phyloP scores from a whole-genome alignment of 2,888 invertebrate genomes.

The Eupithecia dodoneata region DNA sequence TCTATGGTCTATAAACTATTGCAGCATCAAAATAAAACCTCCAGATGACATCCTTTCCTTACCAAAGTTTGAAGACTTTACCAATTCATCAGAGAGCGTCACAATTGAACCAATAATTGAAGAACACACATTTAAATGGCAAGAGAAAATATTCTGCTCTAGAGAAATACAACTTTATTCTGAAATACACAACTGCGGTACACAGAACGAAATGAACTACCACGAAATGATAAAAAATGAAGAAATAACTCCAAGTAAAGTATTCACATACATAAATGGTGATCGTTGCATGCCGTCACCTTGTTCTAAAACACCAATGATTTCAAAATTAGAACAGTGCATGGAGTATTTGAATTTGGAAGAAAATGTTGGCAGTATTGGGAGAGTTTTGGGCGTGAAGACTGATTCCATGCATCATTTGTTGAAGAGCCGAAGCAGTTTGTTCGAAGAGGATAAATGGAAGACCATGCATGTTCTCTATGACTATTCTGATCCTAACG shows the following conservation, averaged over 20 bases:
- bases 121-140: constrained; percentile 86
- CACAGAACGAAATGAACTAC: constrained; percentile 80
- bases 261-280: constrained; percentile 84
- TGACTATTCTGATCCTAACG: constrained; percentile 73
- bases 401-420: constrained; percentile 61
- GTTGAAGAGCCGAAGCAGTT: constrained; percentile 64
- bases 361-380: constrained; percentile 50
- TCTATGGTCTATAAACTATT: constrained; percentile 31
- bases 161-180: constrained; percentile 85
- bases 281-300: constrained; percentile 80
- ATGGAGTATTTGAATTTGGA: constrained; percentile 58
- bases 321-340: constrained; percentile 52
- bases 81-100: constrained; percentile 50
- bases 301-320: constrained; percentile 42
- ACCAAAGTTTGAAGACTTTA: constrained; percentile 72
- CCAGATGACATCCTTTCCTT: constrained; percentile 63
- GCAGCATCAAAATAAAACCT: constrained; percentile 69
- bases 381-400: constrained; percentile 44
- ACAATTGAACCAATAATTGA: constrained; percentile 55
- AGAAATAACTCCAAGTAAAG: constrained; percentile 62
- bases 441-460: constrained; percentile 62
- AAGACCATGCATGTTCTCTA: constrained; percentile 71
- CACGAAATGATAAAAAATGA: constrained; percentile 62
- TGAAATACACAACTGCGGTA: constrained; percentile 85
- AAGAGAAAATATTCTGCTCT: constrained; percentile 87